Conservation (phyloP, 1,140 invertebrate species). For the Centruroides sculpturatus region DNA sequence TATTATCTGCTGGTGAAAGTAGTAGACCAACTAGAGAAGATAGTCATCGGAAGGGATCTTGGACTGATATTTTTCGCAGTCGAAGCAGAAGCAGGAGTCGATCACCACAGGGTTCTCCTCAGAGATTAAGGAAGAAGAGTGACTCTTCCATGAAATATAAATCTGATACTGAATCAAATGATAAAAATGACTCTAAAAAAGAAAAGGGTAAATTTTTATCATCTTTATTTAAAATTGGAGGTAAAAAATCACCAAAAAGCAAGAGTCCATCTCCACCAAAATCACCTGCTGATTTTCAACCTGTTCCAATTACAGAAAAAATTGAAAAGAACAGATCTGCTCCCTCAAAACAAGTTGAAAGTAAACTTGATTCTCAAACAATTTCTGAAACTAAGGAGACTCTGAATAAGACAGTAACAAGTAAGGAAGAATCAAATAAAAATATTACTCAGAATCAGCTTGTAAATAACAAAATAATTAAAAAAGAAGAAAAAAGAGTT, state of each 20-base stretch:
- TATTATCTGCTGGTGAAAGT: neutral
- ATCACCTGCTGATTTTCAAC: too few species aligned
- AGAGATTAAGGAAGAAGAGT: neutral
- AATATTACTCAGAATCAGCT: too few species aligned
- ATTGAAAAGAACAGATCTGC: too few species aligned
- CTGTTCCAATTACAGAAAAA: too few species aligned
- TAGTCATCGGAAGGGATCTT: slow-evolving; percentile 10
- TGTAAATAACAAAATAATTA: too few species aligned
- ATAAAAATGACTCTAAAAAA: neutral
- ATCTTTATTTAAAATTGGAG: slow-evolving; percentile 2
- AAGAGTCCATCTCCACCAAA: neutral
- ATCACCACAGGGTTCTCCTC: neutral
- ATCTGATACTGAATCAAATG: neutral
- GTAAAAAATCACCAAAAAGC: neutral
- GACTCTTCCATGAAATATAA: too few species aligned
- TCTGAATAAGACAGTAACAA: too few species aligned
- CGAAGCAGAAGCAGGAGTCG: neutral
- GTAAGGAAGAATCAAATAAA: too few species aligned
- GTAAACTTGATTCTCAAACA: too few species aligned
- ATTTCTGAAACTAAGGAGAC: too few species aligned
- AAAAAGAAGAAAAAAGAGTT: too few species aligned
- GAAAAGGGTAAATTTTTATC: slow-evolving; percentile 13
- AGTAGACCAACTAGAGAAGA: neutral
- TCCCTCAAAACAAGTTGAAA: too few species aligned
- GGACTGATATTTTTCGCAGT: slow-evolving; percentile 14